A percentile compares a stretch with the other conserved stretches of the same genome.
Conservation (phyloP, 2,113 vertebrate genomes). For the Nibea albiflora region DNA sequence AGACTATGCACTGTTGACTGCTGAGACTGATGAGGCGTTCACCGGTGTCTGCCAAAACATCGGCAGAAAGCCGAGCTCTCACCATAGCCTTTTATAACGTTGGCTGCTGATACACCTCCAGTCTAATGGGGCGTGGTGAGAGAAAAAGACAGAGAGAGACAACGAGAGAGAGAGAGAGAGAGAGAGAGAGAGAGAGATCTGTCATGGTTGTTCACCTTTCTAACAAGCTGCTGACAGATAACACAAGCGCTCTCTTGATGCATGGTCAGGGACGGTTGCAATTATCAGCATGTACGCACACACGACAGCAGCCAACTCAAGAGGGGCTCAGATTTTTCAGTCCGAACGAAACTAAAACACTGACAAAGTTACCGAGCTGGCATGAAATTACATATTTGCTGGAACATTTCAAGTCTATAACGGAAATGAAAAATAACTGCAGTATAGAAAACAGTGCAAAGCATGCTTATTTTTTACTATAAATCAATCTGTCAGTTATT, state of each 20-base stretch:
- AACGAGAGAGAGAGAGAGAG: slow-evolving; percentile 13
- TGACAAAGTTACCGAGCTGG: slow-evolving; percentile 3
- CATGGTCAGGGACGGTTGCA: slow-evolving; percentile 51
- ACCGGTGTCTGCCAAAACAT: slow-evolving; percentile 57
- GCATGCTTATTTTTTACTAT: not conserved
- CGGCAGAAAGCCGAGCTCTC: slow-evolving; percentile 64
- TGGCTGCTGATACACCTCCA: slow-evolving; percentile 39
- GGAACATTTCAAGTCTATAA: not conserved
- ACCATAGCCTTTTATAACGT: slow-evolving; percentile 29
- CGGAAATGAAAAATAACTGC: not conserved
- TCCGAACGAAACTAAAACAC: slow-evolving; percentile 14
- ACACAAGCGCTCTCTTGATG: slow-evolving; percentile 50
- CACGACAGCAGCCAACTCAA: not conserved
- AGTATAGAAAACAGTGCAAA: not conserved
- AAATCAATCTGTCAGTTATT: not conserved
- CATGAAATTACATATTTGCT: not conserved
- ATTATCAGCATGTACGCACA: slow-evolving; percentile 34
- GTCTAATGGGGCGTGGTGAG: slow-evolving; percentile 69
- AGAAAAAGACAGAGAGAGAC: slow-evolving; percentile 33
- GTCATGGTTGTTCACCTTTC: slow-evolving; percentile 69
- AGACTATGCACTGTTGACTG: slow-evolving; percentile 1
- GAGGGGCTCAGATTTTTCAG: slow-evolving; percentile 6
- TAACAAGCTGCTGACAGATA: slow-evolving; percentile 76
- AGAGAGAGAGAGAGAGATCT: slow-evolving; percentile 13
- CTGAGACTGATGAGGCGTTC: slow-evolving; percentile 51